A percentile compares a stretch with the other conserved stretches of the same genome.
phyloP scores from a whole-genome alignment of 1,140 invertebrate genomes.

The Cyrtorhinus lividipennis region DNA sequence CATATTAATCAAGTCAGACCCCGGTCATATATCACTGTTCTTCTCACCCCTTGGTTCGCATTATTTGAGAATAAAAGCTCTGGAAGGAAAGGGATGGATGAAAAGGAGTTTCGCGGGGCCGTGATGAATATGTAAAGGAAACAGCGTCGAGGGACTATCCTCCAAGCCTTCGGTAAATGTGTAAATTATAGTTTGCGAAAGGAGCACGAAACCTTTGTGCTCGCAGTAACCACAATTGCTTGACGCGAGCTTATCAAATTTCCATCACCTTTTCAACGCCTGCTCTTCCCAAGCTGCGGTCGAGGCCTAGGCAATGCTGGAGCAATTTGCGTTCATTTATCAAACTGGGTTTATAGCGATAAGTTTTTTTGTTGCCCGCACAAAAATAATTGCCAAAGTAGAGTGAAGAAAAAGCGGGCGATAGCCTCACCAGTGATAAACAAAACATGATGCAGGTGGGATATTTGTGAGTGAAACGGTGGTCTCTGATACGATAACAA shows the following conservation, averaged over 20 bases:
- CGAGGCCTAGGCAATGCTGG: too few species aligned
- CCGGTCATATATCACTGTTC: neutral
- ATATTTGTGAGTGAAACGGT: too few species aligned
- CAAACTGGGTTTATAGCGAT: too few species aligned
- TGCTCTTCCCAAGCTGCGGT: too few species aligned
- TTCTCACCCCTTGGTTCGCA: neutral
- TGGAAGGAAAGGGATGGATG: neutral
- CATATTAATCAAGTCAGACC: neutral
- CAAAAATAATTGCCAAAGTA: too few species aligned
- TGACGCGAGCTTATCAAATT: neutral
- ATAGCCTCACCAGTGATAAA: too few species aligned
- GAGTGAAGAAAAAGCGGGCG: too few species aligned
- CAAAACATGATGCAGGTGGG: too few species aligned
- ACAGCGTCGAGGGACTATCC: neutral
- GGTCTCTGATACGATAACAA: too few species aligned
- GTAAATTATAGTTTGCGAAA: neutral
- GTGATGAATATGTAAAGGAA: neutral
- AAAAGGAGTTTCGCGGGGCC: neutral
- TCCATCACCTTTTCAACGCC: neutral
- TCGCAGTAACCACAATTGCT: neutral
- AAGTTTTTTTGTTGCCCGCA: too few species aligned
- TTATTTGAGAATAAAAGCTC: neutral
- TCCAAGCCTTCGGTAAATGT: neutral
- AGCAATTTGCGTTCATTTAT: too few species aligned
- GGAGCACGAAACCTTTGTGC: neutral